Evolutionary conservation across 2,113 vertebrate genomes (phyloP).

Genomic region (Tyrannus savana): DNA sequence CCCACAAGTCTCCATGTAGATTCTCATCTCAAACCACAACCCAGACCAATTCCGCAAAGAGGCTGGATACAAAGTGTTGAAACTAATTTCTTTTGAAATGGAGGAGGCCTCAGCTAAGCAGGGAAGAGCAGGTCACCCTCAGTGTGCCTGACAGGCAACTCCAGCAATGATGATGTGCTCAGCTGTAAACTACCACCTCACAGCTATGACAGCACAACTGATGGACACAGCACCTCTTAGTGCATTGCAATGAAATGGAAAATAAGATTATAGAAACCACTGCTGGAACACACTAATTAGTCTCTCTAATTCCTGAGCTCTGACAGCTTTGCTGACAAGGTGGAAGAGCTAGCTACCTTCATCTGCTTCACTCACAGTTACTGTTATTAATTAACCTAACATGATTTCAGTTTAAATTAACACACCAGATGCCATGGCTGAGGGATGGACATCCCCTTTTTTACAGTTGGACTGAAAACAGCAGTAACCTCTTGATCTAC

Average conservation of each 20-base stretch:
- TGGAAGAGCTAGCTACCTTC: not conserved
- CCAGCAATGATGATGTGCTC: not conserved
- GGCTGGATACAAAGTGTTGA: not conserved
- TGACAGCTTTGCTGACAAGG: constrained; percentile 39
- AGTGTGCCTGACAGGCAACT: not conserved
- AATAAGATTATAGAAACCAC: not conserved
- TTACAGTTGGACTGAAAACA: not conserved
- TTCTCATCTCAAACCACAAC: not conserved
- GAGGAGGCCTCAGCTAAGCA: not conserved
- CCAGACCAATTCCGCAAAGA: not conserved
- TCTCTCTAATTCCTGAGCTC: not conserved
- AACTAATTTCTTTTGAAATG: not conserved
- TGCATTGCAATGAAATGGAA: not conserved
- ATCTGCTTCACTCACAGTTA: constrained; percentile 18
- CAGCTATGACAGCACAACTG: not conserved
- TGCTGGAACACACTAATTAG: constrained; percentile 17
- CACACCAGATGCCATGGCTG: not conserved
- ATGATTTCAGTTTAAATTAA: constrained; percentile 49
- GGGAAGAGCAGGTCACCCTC: not conserved
- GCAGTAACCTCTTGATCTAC: not conserved
- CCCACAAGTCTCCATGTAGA: not conserved
- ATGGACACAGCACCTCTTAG: not conserved
- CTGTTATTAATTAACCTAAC: constrained; percentile 56
- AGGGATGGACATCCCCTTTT: not conserved
- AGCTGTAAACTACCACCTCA: not conserved